Conservation (phyloP, 2,113 vertebrate species). For the Ceratotherium simum region DNA sequence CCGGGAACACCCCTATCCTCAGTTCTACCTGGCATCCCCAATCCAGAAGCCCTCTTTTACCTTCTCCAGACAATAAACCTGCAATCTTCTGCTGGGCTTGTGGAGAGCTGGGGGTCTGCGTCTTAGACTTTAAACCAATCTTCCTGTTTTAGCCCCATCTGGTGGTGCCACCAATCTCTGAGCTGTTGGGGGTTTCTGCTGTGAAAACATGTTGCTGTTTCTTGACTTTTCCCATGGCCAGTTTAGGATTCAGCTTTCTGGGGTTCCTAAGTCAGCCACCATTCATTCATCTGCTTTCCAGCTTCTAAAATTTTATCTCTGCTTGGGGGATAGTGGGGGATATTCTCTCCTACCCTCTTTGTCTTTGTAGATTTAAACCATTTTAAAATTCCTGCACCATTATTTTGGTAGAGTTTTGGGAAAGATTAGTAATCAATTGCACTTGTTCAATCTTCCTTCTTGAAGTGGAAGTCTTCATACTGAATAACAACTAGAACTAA, state of each 20-base stretch:
- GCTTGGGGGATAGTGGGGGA: neutral
- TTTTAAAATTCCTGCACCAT: neutral
- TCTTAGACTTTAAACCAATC: neutral
- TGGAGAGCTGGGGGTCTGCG: neutral
- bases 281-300: neutral
- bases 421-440: neutral
- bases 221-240: neutral
- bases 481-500: neutral
- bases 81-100: neutral
- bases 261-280: neutral
- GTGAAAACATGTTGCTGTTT: neutral
- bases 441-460: neutral
- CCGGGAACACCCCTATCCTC: neutral
- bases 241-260: constrained; percentile 6
- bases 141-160: neutral
- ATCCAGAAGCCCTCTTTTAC: constrained; percentile 28
- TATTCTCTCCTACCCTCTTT: neutral
- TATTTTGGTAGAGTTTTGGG: neutral
- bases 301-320: constrained; percentile 32
- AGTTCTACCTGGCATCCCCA: neutral
- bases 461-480: neutral
- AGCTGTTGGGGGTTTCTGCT: neutral
- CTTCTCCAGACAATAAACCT: neutral
- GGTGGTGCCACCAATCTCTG: neutral
- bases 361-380: neutral